Percentiles rank a stretch among this genome's conserved stretches.
Evolutionary conservation across 1,140 invertebrate species (phyloP).

Genomic region (Onthophagus taurus): DNA sequence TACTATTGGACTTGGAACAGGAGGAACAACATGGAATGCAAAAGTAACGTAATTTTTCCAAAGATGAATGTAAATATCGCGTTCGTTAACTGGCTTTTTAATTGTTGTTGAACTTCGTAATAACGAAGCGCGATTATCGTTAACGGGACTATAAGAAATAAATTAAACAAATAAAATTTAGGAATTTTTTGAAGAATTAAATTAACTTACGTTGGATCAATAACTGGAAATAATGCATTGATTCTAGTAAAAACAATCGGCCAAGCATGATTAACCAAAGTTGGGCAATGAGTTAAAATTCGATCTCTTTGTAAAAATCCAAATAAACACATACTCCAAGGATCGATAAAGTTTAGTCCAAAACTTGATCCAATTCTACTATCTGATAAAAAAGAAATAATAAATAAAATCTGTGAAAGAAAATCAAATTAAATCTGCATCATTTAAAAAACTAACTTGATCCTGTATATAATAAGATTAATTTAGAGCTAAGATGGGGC

Average conservation of each 20-base stretch:
- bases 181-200: not conserved
- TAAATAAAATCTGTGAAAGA: no score
- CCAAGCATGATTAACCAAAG: constrained; percentile 85
- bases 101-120: constrained; percentile 65
- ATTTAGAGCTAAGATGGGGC: no score
- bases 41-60: constrained; percentile 96
- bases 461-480: no score
- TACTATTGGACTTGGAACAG: constrained; percentile 70
- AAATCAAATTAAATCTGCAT: no score
- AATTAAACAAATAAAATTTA: constrained; percentile 16
- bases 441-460: no score
- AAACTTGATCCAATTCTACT: constrained; percentile 24
- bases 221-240: constrained; percentile 79
- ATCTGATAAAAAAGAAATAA: no score
- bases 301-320: constrained; percentile 65
- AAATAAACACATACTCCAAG: constrained; percentile 83
- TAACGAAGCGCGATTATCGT: constrained; percentile 90
- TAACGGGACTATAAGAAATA: constrained; percentile 69
- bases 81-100: constrained; percentile 79
- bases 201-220: constrained; percentile 83
- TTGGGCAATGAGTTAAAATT: constrained; percentile 72
- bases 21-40: constrained; percentile 86
- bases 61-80: constrained; percentile 84
- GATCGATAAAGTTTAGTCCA: constrained; percentile 47
- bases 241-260: constrained; percentile 87